Conservation (phyloP, 1,140 invertebrate genomes). For the Pseudoatta argentina region DNA sequence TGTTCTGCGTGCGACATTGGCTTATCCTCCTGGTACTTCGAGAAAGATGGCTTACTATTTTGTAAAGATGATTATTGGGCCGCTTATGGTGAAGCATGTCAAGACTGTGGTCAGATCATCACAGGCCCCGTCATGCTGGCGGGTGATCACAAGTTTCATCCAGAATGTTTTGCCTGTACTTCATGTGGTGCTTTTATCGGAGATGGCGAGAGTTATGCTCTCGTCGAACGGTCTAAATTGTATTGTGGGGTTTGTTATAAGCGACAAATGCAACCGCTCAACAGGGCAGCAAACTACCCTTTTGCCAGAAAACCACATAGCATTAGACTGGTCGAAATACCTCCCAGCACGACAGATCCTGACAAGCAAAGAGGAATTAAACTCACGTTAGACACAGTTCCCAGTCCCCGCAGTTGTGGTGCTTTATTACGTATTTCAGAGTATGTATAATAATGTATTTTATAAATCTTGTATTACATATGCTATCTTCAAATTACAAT, state of each 20-base stretch:
- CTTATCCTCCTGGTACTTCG: conserved; percentile 97
- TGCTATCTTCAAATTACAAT: not conserved
- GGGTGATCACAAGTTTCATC: conserved; percentile 97
- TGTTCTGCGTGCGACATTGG: conserved; percentile 95
- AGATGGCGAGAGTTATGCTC: conserved; percentile 96
- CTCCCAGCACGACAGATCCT: conserved; percentile 86
- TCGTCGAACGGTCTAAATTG: conserved; percentile 95
- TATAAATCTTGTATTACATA: conserved; percentile 10
- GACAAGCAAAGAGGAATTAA: conserved; percentile 87
- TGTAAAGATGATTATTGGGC: conserved; percentile 96
- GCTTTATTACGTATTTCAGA: conserved; percentile 88
- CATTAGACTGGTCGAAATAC: conserved; percentile 93
- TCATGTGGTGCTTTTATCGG: conserved; percentile 95
- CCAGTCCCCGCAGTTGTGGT: conserved; percentile 85
- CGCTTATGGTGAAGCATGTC: conserved; percentile 95
- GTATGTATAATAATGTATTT: conserved; percentile 84
- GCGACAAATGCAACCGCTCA: conserved; percentile 87
- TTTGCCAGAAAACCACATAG: conserved; percentile 90
- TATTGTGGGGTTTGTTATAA: conserved; percentile 90
- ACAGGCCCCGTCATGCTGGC: conserved; percentile 98
- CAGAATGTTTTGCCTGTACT: conserved; percentile 96
- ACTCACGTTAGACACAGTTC: conserved; percentile 87
- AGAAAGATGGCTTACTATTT: conserved; percentile 95
- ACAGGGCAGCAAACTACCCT: conserved; percentile 87
- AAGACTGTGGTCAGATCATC: conserved; percentile 94